Conservation (phyloP, 2,797 vertebrate genomes). For the Mormyrops boulengeri region DNA sequence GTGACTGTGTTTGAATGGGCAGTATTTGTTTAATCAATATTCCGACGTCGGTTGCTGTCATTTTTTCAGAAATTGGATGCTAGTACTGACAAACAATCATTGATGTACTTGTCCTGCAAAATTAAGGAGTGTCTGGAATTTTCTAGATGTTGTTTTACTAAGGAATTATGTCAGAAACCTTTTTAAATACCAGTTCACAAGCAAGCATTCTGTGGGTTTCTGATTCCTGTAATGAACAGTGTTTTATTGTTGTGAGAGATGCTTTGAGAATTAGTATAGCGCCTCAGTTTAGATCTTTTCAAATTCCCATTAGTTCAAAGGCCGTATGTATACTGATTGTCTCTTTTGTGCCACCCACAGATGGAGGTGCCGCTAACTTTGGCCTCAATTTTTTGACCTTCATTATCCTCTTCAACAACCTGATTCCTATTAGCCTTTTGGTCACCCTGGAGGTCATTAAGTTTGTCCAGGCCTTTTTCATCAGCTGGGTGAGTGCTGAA, state of each 20-base stretch:
- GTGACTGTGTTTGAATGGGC: neutral
- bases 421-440: constrained; percentile 97
- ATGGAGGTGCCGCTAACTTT: constrained; percentile 96
- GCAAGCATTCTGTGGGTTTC: neutral
- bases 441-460: constrained; percentile 98
- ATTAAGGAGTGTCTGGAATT: neutral
- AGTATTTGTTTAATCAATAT: neutral
- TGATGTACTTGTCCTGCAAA: neutral
- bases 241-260: neutral
- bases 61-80: neutral
- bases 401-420: constrained; percentile 99
- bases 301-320: neutral
- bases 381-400: constrained; percentile 99
- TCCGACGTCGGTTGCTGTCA: neutral
- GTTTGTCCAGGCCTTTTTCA: constrained; percentile 98
- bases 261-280: neutral
- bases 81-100: neutral
- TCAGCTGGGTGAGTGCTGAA: constrained; percentile 91
- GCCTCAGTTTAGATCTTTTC: neutral
- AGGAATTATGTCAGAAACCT: neutral
- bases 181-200: neutral
- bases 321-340: neutral
- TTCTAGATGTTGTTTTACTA: neutral
- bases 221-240: neutral
- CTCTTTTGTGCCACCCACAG: constrained; percentile 51